A percentile compares a stretch with the other conserved stretches of the same genome.
Conservation (phyloP, 2,888 invertebrate species). For the Psylliodes chrysocephalus region DNA sequence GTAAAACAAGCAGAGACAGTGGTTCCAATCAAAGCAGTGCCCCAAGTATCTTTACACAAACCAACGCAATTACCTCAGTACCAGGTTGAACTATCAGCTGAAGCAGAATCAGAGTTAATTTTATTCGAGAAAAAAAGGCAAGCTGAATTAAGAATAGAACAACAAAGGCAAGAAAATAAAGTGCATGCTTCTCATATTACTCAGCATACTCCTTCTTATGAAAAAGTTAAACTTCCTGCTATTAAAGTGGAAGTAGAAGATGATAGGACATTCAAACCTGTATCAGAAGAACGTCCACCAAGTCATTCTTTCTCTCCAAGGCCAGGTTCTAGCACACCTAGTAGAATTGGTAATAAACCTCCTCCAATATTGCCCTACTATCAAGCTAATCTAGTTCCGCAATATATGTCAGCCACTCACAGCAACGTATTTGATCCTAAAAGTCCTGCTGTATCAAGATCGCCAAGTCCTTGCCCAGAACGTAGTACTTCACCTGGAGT, state of each 20-base stretch:
- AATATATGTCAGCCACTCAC: slow-evolving; percentile 71
- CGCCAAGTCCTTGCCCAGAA: slow-evolving; percentile 71
- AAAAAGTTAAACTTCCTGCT: slow-evolving; percentile 39
- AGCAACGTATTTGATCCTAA: slow-evolving; percentile 71
- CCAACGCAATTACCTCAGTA: slow-evolving; percentile 73
- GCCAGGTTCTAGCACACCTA: slow-evolving; percentile 74
- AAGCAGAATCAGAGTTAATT: slow-evolving; percentile 54
- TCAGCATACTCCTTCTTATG: slow-evolving; percentile 30
- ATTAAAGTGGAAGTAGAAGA: slow-evolving; percentile 56
- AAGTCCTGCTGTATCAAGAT: slow-evolving; percentile 70
- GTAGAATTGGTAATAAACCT: slow-evolving; percentile 78
- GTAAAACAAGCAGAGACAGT: slow-evolving; percentile 55
- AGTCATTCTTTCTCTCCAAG: slow-evolving; percentile 68
- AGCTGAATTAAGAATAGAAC: slow-evolving; percentile 47
- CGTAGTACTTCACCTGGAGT: slow-evolving; percentile 56
- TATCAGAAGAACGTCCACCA: slow-evolving; percentile 66
- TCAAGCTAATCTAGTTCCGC: slow-evolving; percentile 80
- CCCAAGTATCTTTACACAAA: slow-evolving; percentile 65
- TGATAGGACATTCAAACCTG: slow-evolving; percentile 71
- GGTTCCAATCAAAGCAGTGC: slow-evolving; percentile 54
- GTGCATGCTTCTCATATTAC: neutral
- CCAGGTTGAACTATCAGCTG: slow-evolving; percentile 69
- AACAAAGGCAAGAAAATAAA: slow-evolving; percentile 22
- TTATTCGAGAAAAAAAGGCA: slow-evolving; percentile 51
- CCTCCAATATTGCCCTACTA: slow-evolving; percentile 82